Conservation (phyloP, 2,888 invertebrate genomes). For the Drosophila helvetica region DNA sequence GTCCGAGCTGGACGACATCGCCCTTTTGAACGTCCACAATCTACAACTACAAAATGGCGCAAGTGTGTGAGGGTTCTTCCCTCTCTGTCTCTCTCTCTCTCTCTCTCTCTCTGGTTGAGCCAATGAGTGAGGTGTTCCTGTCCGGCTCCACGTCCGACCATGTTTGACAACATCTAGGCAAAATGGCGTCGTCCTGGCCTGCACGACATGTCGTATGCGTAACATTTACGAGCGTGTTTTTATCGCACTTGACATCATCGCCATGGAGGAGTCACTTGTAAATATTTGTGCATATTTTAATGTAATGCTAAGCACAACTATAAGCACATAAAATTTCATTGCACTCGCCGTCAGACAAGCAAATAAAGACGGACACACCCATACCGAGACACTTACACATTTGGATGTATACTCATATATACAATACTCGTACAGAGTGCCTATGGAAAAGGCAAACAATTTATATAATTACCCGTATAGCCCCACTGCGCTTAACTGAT, state of each 20-base stretch:
- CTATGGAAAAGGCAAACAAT: slow-evolving; percentile 49
- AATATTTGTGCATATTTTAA: slow-evolving; percentile 51
- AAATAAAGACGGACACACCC: slow-evolving; percentile 15
- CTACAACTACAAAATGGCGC: slow-evolving; percentile 50
- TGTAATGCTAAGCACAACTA: slow-evolving; percentile 36
- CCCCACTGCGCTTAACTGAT: slow-evolving; percentile 57
- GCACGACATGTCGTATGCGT: slow-evolving; percentile 57
- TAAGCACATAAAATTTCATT: slow-evolving; percentile 44
- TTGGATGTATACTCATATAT: not conserved
- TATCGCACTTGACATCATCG: slow-evolving; percentile 52
- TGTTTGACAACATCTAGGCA: slow-evolving; percentile 48
- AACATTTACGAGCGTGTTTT: slow-evolving; percentile 62
- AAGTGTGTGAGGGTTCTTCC: slow-evolving; percentile 18
- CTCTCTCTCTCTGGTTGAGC: slow-evolving; percentile 3
- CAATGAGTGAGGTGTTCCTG: slow-evolving; percentile 57
- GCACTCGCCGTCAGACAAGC: slow-evolving; percentile 27
- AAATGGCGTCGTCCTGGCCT: slow-evolving; percentile 44
- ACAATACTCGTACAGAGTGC: not conserved
- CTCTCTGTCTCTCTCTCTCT: not conserved
- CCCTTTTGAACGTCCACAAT: slow-evolving; percentile 24
- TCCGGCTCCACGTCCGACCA: slow-evolving; percentile 30
- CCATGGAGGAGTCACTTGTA: slow-evolving; percentile 26
- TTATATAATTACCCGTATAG: slow-evolving; percentile 58
- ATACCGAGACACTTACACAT: not conserved
- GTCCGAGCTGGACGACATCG: slow-evolving; percentile 34